Conservation (phyloP, 2,113 vertebrate species). For the Gallinago undulata region DNA sequence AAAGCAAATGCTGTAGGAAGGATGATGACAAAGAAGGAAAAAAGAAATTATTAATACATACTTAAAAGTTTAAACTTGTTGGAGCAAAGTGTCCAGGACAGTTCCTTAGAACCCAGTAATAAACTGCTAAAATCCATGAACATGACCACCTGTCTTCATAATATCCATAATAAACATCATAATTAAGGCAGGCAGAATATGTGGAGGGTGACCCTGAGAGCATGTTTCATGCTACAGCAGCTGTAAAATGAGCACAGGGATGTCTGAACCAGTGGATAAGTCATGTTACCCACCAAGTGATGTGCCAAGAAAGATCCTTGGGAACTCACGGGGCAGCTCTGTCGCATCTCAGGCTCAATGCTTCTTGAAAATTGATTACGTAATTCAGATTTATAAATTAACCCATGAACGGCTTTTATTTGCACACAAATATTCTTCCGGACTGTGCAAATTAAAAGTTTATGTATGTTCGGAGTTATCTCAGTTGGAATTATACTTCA, state of each 20-base stretch:
- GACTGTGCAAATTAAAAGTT: constrained; percentile 18
- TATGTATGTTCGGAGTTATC: constrained; percentile 6
- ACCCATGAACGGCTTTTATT: constrained; percentile 16
- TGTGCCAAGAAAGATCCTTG: background rate
- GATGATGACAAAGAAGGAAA: background rate
- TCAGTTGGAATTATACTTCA: constrained; percentile 36
- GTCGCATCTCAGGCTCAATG: background rate
- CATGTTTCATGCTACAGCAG: background rate
- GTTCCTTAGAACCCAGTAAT: background rate
- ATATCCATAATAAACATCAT: background rate
- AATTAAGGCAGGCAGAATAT: background rate
- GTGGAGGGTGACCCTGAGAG: background rate
- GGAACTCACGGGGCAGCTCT: background rate
- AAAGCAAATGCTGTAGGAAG: background rate
- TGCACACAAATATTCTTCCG: background rate
- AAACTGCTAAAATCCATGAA: background rate
- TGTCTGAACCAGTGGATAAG: background rate
- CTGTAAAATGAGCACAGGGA: background rate
- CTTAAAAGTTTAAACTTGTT: background rate
- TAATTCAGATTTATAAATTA: background rate
- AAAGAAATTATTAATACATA: background rate
- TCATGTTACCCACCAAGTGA: background rate
- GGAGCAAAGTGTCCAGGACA: background rate
- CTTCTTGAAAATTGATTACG: background rate
- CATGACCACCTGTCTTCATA: background rate